phyloP scores from a whole-genome alignment of 2,113 vertebrate species.

The Proterorhinus semilunaris region DNA sequence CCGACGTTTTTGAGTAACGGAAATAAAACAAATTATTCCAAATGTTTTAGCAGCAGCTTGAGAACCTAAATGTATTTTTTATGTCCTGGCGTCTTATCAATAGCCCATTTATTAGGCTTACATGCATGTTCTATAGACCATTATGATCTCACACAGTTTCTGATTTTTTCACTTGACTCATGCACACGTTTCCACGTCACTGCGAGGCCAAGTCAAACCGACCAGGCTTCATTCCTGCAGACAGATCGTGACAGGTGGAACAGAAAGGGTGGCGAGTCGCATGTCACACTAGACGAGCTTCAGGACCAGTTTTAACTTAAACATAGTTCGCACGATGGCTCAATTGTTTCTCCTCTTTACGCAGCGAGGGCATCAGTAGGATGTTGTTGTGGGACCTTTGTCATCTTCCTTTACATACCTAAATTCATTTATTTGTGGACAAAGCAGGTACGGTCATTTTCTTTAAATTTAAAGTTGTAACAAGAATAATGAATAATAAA shows the following conservation, averaged over 20 bases:
- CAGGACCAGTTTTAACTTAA: conserved; percentile 14
- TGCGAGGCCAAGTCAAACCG: conserved; percentile 41
- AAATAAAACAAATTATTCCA: too few relatives aligned
- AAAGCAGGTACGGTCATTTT: conserved; percentile 42
- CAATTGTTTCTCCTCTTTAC: conserved; percentile 17
- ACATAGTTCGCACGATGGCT: conserved; percentile 22
- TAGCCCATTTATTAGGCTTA: too few relatives aligned
- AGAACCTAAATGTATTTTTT: too few relatives aligned
- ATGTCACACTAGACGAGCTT: not conserved
- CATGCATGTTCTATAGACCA: too few relatives aligned
- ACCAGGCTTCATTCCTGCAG: conserved; percentile 68
- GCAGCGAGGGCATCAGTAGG: conserved; percentile 10
- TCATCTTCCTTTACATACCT: not conserved
- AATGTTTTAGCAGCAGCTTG: too few relatives aligned
- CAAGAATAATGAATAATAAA: not conserved
- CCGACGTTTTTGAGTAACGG: not conserved
- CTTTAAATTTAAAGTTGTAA: not conserved
- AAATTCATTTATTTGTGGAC: conserved; percentile 9
- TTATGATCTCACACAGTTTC: not conserved
- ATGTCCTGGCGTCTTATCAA: too few relatives aligned
- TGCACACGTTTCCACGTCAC: too few relatives aligned
- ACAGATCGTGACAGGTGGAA: conserved; percentile 26
- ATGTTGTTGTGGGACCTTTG: conserved; percentile 37
- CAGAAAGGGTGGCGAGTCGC: conserved; percentile 31
- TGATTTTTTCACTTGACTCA: too few relatives aligned